Evolutionary conservation across 2,113 vertebrate species (phyloP).

Genomic region (Oreochromis aureus): DNA sequence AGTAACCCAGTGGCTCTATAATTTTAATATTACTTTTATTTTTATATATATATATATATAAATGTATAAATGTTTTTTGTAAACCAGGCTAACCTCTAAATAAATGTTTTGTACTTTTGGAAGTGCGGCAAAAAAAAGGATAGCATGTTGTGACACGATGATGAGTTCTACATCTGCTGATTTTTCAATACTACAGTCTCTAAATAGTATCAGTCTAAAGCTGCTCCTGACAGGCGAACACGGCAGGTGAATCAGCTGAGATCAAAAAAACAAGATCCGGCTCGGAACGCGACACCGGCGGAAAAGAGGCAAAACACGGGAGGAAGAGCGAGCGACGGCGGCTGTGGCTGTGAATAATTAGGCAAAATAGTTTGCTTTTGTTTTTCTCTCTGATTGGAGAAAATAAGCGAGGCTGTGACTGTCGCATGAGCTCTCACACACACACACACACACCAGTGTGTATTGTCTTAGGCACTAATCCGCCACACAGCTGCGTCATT

Average conservation of each 20-base stretch:
- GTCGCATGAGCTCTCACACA: conserved; percentile 7
- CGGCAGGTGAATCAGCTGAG: conserved; percentile 15
- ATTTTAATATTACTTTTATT: neutral
- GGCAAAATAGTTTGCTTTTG: conserved; percentile 47
- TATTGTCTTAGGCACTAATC: conserved; percentile 22
- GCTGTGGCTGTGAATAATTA: conserved; percentile 51
- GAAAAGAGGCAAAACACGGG: neutral
- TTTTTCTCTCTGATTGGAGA: conserved; percentile 54
- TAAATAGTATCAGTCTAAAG: neutral
- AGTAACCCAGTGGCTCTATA: neutral
- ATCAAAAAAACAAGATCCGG: conserved; percentile 1
- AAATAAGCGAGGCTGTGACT: conserved; percentile 37
- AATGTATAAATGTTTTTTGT: neutral
- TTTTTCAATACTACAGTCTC: neutral
- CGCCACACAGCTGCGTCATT: conserved; percentile 45
- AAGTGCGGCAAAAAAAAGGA: neutral
- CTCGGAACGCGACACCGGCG: neutral
- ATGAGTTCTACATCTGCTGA: neutral
- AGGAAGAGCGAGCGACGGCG: neutral
- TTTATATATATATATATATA: neutral
- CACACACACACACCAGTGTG: conserved; percentile 5
- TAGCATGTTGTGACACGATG: neutral
- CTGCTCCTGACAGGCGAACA: neutral
- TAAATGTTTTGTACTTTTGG: neutral
- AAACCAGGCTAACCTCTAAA: neutral